These are phyloP conservation scores for Ochropleura plecta DNA, from an alignment of 2,888 invertebrate genomes.

Conservation along the genomic window DNA sequence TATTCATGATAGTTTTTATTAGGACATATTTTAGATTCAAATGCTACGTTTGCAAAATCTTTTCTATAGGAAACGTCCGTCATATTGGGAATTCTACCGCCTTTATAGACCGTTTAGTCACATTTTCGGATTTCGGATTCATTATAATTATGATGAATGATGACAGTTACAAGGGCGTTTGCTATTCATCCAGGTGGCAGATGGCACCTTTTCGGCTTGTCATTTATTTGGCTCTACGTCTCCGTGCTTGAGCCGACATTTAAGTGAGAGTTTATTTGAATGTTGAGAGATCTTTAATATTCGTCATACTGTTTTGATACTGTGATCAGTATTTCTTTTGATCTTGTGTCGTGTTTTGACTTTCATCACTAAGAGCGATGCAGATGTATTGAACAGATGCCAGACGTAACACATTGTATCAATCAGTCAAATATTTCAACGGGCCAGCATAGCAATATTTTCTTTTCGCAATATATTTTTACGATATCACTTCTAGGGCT, in stretches of 20 bases:
- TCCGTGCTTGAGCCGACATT: slow-evolving; percentile 41
- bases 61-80: slow-evolving; percentile 14
- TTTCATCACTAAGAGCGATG: slow-evolving; percentile 84
- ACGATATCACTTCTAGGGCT: slow-evolving; percentile 77
- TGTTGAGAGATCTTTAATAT: slow-evolving; percentile 52
- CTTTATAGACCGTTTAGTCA: slow-evolving; percentile 65
- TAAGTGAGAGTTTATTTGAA: slow-evolving; percentile 52
- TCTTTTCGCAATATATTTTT: slow-evolving; percentile 81
- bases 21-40: neutral
- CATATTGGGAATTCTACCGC: slow-evolving; percentile 29
- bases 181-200: slow-evolving; percentile 74
- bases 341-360: slow-evolving; percentile 76
- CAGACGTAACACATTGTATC: slow-evolving; percentile 80
- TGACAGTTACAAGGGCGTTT: slow-evolving; percentile 77
- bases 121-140: slow-evolving; percentile 71
- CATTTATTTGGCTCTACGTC: slow-evolving; percentile 57
- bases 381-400: slow-evolving; percentile 79
- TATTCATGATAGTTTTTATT: slow-evolving; percentile 2
- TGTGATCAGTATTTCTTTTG: slow-evolving; percentile 64
- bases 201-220: slow-evolving; percentile 67
- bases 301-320: slow-evolving; percentile 49
- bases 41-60: neutral
- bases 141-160: slow-evolving; percentile 80
- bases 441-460: slow-evolving; percentile 81
- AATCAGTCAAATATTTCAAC: slow-evolving; percentile 81